Base-by-base conservation (phyloP, 2,113 vertebrate species). In the Ptychochromis oligacanthus region DNA sequence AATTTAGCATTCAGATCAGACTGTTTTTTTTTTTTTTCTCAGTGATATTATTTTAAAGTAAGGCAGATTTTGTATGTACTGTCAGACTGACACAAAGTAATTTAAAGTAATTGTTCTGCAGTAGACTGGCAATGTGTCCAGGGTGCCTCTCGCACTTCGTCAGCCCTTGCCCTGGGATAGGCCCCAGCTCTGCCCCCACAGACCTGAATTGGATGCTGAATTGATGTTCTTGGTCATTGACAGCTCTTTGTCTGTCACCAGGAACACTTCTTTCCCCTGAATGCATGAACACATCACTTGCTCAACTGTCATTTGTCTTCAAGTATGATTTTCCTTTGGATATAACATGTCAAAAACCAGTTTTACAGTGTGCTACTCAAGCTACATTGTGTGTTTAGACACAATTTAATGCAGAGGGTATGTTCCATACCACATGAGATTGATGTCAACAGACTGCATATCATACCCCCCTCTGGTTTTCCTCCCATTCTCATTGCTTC, bases 401-500 rank as follows among this genome's bases (percentile, higher is more conserved):
- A 18, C 64, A 67, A 22, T 67, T 67, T 26, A 46, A 18, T 26
- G 64, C 0, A 26, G 38, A 15, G 62, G 62, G 38, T 38, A 46
- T 0, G 24, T 65, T 65, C 43, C 38, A 65, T 46, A 15, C 22
- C 62, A 65, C 22, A 18, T 67, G 38, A 67, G 38, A 67, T 11
- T 5, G 38, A 65, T 43, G 13, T 6, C 62, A 43, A 40, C 7
- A 40, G 43, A 65, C 62, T 40, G 36, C 22, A 43, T 17, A 65
- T 65, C n/a, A 40, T 0, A 22, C 22, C 38, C 43, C 43, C 38
- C 62, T 46, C 17, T 67, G 0, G n/a, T 15, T 9, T 1, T 0
- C 13, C 34, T 3, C 36, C n/a, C 13, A 67, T 46, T 67, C 24
- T 4, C 38, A 46, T 26, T n/a, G n/a, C n/a, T n/a, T n/a, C n/a